Percentiles rank a stretch among this genome's conserved stretches.
These are phyloP conservation scores for Discoglossus pictus DNA, from an alignment of 2,797 vertebrate genomes.

Conservation along the genomic window DNA sequence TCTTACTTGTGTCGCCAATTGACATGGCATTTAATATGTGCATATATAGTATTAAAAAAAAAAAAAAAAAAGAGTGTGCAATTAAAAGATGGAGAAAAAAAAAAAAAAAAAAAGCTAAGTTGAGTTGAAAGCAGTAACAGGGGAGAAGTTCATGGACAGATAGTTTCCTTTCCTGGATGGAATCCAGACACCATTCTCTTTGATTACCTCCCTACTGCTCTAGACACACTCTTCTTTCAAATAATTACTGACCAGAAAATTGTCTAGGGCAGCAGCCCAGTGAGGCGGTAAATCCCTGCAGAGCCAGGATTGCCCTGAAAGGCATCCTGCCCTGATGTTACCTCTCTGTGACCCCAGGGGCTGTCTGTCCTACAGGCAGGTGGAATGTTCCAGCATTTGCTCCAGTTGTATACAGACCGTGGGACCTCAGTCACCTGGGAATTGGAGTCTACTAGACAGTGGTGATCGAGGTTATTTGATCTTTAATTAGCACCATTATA, in stretches of 20 bases:
- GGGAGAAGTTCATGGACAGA: slow-evolving; percentile 49
- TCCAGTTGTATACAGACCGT: neutral
- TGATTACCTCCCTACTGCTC: slow-evolving; percentile 38
- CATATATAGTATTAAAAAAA: too few relatives aligned
- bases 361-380: slow-evolving; percentile 39
- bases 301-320: slow-evolving; percentile 14
- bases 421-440: slow-evolving; percentile 23
- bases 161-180: slow-evolving; percentile 48
- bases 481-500: slow-evolving; percentile 1
- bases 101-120: neutral
- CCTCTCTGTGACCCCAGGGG: slow-evolving; percentile 51
- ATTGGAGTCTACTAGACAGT: neutral
- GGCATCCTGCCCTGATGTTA: slow-evolving; percentile 46
- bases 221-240: slow-evolving; percentile 60
- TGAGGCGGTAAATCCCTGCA: slow-evolving; percentile 55
- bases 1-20: too few relatives aligned
- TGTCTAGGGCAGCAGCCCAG: slow-evolving; percentile 50
- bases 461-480: neutral
- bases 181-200: slow-evolving; percentile 43
- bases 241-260: slow-evolving; percentile 64
- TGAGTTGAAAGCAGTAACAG: too few relatives aligned
- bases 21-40: too few relatives aligned
- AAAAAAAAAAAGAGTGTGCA: neutral
- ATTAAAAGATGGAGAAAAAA: neutral
- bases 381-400: slow-evolving; percentile 35